Evolutionary conservation across 1,140 invertebrate genomes (phyloP).

Genomic region (Druon quercuslanigerum): DNA sequence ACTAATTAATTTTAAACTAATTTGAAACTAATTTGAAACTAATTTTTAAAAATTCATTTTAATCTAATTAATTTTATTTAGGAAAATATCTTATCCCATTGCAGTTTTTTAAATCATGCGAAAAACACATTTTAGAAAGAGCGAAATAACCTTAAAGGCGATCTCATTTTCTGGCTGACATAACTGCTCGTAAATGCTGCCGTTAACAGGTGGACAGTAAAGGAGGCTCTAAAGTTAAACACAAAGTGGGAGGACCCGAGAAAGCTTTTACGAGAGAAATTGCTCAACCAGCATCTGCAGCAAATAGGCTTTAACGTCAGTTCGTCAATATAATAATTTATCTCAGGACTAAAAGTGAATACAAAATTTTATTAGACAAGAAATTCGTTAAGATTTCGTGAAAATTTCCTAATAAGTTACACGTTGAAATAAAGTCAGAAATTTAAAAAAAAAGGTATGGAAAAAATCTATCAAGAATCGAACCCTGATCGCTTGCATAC

Average conservation of each 20-base stretch:
- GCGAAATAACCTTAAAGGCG: background rate
- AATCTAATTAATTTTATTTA: no score
- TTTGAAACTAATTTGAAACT: no score
- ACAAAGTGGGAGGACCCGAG: constrained; percentile 10
- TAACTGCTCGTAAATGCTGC: constrained; percentile 28
- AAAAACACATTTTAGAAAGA: background rate
- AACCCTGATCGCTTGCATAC: no score
- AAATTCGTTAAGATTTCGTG: no score
- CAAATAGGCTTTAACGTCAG: constrained; percentile 10
- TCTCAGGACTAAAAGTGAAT: no score
- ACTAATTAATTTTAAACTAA: no score
- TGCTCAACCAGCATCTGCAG: constrained; percentile 14
- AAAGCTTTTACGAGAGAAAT: constrained; percentile 35
- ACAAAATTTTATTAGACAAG: no score
- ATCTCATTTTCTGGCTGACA: constrained; percentile 19
- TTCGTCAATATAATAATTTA: background rate
- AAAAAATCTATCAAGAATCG: no score
- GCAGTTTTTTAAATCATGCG: background rate
- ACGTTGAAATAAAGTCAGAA: no score
- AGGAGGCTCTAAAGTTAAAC: constrained; percentile 5
- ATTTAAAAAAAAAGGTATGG: no score
- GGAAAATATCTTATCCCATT: background rate
- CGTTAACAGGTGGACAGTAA: constrained; percentile 22
- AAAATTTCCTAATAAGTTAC: no score
- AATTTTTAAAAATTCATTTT: no score